phyloP scores from a whole-genome alignment of 2,113 vertebrate species.

The Dolichotis patagonum region DNA sequence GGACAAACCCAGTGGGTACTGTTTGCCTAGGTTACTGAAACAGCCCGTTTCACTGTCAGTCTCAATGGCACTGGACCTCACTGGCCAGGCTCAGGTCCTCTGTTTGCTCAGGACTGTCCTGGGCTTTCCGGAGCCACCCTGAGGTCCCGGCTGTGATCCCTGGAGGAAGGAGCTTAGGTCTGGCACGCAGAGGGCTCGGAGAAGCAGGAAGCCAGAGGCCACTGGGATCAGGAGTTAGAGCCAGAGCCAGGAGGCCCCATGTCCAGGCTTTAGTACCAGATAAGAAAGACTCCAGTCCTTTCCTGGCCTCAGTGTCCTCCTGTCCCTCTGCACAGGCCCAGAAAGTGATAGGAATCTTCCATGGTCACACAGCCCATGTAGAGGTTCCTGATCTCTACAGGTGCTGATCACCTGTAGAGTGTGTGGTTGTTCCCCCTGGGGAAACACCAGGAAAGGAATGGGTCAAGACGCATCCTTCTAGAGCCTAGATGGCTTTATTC shows the following conservation, averaged over 20 bases:
- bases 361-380: fast-evolving
- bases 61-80: neutral
- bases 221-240: neutral
- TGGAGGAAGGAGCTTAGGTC: neutral
- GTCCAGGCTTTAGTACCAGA: fast-evolving
- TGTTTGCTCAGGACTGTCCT: neutral
- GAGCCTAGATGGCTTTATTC: neutral
- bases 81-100: neutral
- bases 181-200: fast-evolving
- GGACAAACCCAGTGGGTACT: neutral
- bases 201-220: neutral
- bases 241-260: neutral
- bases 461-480: neutral
- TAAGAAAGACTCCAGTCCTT: neutral
- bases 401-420: no score
- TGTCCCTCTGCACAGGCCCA: neutral
- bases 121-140: neutral
- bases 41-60: neutral
- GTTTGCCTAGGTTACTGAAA: neutral
- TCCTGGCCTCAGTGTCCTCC: neutral
- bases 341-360: neutral
- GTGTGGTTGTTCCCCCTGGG: fast-evolving
- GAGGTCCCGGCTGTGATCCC: neutral
- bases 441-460: neutral
- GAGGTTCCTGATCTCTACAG: neutral